Percentiles rank a stretch among this genome's conserved stretches.
phyloP scores from a whole-genome alignment of 2,888 invertebrate species.

The Dermolepida albohirtum region DNA sequence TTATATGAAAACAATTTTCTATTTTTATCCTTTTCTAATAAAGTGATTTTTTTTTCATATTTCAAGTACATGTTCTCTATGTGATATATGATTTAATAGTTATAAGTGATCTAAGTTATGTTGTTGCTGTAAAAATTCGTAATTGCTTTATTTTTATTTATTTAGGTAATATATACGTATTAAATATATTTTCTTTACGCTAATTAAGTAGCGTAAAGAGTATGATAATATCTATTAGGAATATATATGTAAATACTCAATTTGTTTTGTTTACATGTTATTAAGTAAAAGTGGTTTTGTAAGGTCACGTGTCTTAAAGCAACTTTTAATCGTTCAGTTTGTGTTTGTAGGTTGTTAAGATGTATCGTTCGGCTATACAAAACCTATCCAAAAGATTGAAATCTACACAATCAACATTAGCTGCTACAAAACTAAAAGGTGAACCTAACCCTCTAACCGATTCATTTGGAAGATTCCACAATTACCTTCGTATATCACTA shows the following conservation, averaged over 20 bases:
- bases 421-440: slow-evolving; percentile 7
- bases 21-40: not conserved
- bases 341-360: slow-evolving; percentile 4
- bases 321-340: slow-evolving; percentile 8
- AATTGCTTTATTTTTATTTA: too few species aligned
- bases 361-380: slow-evolving; percentile 24
- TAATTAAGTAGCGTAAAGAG: too few species aligned
- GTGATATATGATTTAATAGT: too few species aligned
- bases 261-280: too few species aligned
- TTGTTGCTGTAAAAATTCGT: too few species aligned
- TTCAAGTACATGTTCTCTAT: too few species aligned
- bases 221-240: too few species aligned
- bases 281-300: not conserved
- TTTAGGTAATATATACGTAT: too few species aligned
- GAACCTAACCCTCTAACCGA: slow-evolving; percentile 73
- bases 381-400: slow-evolving; percentile 8
- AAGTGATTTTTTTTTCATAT: not conserved
- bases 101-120: too few species aligned
- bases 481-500: slow-evolving; percentile 94
- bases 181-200: too few species aligned
- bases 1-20: not conserved
- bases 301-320: slow-evolving; percentile 18
- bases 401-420: slow-evolving; percentile 8
- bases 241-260: too few species aligned
- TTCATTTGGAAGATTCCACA: slow-evolving; percentile 87